phyloP scores from a whole-genome alignment of 1,140 invertebrate species.

The Parasteatoda tepidariorum region DNA sequence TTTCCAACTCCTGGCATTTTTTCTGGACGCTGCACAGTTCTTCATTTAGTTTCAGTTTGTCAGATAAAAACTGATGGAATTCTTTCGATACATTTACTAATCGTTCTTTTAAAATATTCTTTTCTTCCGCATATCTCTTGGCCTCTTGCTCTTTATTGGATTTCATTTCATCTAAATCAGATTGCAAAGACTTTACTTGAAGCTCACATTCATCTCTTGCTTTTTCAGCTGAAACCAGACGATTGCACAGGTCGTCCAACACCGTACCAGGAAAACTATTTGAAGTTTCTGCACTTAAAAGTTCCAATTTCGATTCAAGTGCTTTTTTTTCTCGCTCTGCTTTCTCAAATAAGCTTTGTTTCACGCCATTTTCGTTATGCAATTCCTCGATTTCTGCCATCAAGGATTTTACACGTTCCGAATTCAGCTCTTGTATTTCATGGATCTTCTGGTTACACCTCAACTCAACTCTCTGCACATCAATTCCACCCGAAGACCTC shows the following conservation, averaged over 20 bases:
- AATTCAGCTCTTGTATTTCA: constrained; percentile 3
- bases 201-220: constrained; percentile 29
- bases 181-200: background rate
- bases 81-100: constrained; percentile 21
- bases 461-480: constrained; percentile 14
- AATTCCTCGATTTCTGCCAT: constrained; percentile 31
- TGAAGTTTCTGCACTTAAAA: constrained; percentile 15
- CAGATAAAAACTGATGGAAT: background rate
- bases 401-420: constrained; percentile 2
- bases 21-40: constrained; percentile 3
- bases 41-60: constrained; percentile 17
- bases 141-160: background rate
- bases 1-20: constrained; percentile 1
- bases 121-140: background rate
- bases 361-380: constrained; percentile 19
- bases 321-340: constrained; percentile 23
- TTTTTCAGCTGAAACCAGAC: constrained; percentile 16
- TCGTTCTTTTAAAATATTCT: background rate
- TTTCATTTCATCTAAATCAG: background rate
- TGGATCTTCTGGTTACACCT: constrained; percentile 21
- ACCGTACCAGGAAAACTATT: background rate
- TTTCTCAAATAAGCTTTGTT: constrained; percentile 41
- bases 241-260: constrained; percentile 24
- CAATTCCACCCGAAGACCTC: background rate
- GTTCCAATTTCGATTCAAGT: constrained; percentile 36